These are phyloP conservation scores for Caenorhabditis macrosperma DNA, from an alignment of 2,888 invertebrate genomes.

Conservation along the genomic window DNA sequence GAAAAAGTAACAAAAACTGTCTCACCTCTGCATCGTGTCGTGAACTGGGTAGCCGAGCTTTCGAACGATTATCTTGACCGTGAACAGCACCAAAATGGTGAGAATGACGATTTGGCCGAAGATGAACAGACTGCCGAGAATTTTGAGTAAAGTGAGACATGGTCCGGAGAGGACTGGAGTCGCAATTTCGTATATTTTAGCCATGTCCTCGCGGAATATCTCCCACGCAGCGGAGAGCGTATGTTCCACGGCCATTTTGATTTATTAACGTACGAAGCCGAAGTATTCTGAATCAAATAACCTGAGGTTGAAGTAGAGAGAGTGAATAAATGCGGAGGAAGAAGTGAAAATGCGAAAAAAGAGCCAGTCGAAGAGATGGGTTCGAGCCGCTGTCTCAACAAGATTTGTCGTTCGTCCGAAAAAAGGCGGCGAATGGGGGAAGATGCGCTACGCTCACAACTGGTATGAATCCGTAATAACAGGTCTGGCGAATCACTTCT, in stretches of 20 bases:
- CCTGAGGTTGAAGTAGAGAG: not conserved
- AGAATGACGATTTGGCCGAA: constrained; percentile 18
- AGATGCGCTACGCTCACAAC: not conserved
- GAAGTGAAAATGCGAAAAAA: not conserved
- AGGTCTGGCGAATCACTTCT: not conserved
- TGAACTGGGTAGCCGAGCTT: constrained; percentile 28
- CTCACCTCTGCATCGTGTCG: constrained; percentile 13
- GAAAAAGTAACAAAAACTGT: too few species aligned
- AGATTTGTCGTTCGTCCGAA: not conserved
- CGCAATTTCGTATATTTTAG: not conserved
- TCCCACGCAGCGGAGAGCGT: not conserved
- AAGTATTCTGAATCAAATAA: not conserved
- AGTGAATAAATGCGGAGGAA: not conserved
- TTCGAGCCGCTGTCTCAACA: not conserved
- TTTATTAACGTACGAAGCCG: not conserved
- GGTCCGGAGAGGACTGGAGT: constrained; percentile 11
- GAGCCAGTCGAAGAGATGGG: not conserved
- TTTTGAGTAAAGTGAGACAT: constrained; percentile 10
- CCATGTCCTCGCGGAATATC: constrained; percentile 10
- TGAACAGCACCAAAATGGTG: constrained; percentile 9
- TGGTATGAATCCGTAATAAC: constrained; percentile 3
- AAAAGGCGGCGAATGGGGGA: not conserved
- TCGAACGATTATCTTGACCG: not conserved
- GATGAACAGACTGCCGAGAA: not conserved
- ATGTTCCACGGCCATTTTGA: constrained; percentile 7